phyloP scores from a whole-genome alignment of 2,797 vertebrate species.

The Myotis planiceps region DNA sequence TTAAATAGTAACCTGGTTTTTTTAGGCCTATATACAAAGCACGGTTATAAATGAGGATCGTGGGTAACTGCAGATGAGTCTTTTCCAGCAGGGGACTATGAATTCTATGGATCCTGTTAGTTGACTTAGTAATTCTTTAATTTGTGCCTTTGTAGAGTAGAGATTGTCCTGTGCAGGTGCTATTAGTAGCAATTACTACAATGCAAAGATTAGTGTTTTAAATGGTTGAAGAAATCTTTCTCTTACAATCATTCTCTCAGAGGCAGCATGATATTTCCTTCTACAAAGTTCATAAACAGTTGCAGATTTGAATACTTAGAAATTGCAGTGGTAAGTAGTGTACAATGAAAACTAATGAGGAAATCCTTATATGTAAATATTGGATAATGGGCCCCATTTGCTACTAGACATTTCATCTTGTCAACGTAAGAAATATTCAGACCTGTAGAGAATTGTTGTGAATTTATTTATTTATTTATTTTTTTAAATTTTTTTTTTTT shows the following conservation, averaged over 20 bases:
- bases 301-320: constrained; percentile 55
- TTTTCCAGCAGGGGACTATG: background rate
- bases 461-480: background rate
- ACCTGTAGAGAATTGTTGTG: background rate
- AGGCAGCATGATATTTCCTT: background rate
- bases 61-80: background rate
- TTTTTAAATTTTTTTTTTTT: too few species aligned
- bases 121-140: constrained; percentile 39
- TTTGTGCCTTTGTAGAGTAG: background rate
- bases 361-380: constrained; percentile 13
- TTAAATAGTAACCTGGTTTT: constrained; percentile 23
- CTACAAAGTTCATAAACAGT: constrained; percentile 31
- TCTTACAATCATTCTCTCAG: background rate
- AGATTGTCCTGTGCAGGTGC: background rate
- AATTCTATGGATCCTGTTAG: background rate
- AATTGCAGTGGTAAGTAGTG: background rate
- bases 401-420: background rate
- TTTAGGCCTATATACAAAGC: constrained; percentile 22
- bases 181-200: background rate
- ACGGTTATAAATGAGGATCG: background rate
- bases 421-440: background rate
- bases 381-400: background rate
- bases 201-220: background rate
- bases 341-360: background rate
- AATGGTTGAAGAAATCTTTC: constrained; percentile 8